Percentiles rank a stretch among this genome's conserved stretches.
These are phyloP conservation scores for Bugula neritina DNA, from an alignment of 2,888 invertebrate species.

Conservation along the genomic window DNA sequence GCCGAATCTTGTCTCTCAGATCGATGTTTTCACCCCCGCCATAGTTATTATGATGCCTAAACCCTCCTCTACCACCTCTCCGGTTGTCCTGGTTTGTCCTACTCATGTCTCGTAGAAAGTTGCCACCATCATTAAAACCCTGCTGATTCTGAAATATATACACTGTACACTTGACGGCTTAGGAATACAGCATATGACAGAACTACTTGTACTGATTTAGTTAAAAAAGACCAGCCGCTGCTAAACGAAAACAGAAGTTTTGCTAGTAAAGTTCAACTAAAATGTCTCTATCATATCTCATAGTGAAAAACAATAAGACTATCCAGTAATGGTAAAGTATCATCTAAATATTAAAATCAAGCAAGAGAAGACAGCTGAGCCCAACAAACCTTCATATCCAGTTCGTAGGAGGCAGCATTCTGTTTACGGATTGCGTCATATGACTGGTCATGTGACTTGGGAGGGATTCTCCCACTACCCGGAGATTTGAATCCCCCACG, in stretches of 20 bases:
- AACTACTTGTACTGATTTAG: too few relatives aligned
- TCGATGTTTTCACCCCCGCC: slow-evolving; percentile 5
- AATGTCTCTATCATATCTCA: too few relatives aligned
- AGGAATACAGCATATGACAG: too few relatives aligned
- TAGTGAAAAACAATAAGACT: too few relatives aligned
- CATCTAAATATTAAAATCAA: too few relatives aligned
- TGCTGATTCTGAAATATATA: too few relatives aligned
- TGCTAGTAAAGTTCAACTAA: too few relatives aligned
- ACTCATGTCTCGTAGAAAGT: background rate
- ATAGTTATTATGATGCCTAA: slow-evolving; percentile 7
- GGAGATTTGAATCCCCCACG: background rate
- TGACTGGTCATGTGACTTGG: background rate
- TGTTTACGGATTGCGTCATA: slow-evolving; percentile 15
- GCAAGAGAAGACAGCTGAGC: background rate
- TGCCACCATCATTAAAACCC: background rate
- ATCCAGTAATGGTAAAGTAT: too few relatives aligned
- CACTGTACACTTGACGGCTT: too few relatives aligned
- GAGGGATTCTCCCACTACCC: slow-evolving; percentile 1
- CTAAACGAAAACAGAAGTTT: too few relatives aligned
- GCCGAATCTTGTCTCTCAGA: background rate
- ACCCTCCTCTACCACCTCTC: background rate
- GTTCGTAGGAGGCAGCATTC: slow-evolving; percentile 14
- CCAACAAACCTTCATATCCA: background rate
- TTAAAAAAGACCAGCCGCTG: too few relatives aligned
- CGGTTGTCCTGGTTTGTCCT: background rate